Conservation (phyloP, 2,113 vertebrate genomes). For the Coracopsis vasa region DNA sequence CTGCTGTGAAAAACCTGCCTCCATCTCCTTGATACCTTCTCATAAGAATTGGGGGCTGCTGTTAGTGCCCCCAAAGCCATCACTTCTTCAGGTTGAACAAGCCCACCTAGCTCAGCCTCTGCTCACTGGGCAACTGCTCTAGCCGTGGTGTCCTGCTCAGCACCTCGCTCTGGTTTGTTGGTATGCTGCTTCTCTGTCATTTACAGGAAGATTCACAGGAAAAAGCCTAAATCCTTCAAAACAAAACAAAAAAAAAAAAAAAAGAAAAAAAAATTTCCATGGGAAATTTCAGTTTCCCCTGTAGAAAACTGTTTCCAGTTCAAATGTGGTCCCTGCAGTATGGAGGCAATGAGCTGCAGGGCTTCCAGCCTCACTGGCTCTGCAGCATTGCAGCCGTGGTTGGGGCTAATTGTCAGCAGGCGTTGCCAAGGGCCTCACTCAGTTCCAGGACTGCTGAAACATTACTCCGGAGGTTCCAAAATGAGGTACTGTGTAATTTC, state of each 20-base stretch:
- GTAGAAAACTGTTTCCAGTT: neutral
- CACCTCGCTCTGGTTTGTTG: neutral
- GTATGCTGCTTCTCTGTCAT: neutral
- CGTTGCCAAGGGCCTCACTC: neutral
- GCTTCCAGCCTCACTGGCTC: neutral
- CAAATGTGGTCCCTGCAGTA: neutral
- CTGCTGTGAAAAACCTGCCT: neutral
- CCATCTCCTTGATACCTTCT: neutral
- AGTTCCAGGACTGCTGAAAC: neutral
- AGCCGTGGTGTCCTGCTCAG: neutral
- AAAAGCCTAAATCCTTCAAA: neutral
- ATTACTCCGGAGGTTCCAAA: slow-evolving; percentile 5
- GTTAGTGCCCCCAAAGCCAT: neutral
- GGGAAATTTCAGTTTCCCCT: neutral
- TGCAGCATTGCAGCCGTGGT: neutral
- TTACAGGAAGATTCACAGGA: neutral
- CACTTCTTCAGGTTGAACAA: neutral
- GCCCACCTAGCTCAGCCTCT: neutral
- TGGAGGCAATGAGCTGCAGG: neutral
- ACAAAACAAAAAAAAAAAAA: neutral
- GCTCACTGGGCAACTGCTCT: neutral
- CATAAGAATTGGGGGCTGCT: neutral
- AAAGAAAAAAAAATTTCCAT: neutral
- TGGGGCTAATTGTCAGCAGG: neutral
- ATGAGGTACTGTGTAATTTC: slow-evolving; percentile 4